Evolutionary conservation across 2,888 invertebrate species (phyloP).

Genomic region (Synergus laeviventris): DNA sequence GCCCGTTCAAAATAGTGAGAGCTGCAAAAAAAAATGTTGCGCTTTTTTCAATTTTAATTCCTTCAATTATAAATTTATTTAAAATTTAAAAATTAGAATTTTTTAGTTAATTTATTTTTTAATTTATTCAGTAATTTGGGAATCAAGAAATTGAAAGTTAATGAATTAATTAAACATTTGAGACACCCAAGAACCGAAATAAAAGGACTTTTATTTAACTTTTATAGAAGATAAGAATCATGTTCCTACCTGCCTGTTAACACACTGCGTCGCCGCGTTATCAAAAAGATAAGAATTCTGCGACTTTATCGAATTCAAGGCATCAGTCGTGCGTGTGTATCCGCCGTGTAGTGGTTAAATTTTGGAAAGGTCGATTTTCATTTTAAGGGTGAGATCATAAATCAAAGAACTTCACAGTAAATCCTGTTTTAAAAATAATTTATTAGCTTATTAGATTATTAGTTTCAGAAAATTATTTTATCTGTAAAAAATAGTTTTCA

Average conservation of each 20-base stretch:
- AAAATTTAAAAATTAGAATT: too few relatives aligned
- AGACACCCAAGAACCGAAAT: neutral
- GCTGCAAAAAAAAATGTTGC: neutral
- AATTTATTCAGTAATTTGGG: neutral
- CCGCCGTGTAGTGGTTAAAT: slow-evolving; percentile 23
- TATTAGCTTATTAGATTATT: neutral
- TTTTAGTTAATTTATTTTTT: too few relatives aligned
- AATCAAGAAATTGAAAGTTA: neutral
- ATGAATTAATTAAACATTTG: neutral
- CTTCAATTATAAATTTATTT: too few relatives aligned
- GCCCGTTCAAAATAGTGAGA: neutral
- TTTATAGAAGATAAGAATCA: slow-evolving; percentile 12
- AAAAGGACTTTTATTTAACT: neutral
- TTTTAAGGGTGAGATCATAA: slow-evolving; percentile 10
- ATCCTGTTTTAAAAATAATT: neutral
- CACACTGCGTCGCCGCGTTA: slow-evolving; percentile 64
- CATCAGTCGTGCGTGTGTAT: slow-evolving; percentile 31
- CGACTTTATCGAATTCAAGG: slow-evolving; percentile 58
- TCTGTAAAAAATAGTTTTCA: neutral
- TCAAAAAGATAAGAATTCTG: slow-evolving; percentile 65
- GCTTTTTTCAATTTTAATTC: neutral
- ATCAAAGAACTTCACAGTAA: neutral
- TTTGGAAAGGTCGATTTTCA: slow-evolving; percentile 10
- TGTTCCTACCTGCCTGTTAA: slow-evolving; percentile 58
- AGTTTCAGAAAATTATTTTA: neutral